phyloP scores from a whole-genome alignment of 2,888 invertebrate genomes.

The Eucera pruinosa region DNA sequence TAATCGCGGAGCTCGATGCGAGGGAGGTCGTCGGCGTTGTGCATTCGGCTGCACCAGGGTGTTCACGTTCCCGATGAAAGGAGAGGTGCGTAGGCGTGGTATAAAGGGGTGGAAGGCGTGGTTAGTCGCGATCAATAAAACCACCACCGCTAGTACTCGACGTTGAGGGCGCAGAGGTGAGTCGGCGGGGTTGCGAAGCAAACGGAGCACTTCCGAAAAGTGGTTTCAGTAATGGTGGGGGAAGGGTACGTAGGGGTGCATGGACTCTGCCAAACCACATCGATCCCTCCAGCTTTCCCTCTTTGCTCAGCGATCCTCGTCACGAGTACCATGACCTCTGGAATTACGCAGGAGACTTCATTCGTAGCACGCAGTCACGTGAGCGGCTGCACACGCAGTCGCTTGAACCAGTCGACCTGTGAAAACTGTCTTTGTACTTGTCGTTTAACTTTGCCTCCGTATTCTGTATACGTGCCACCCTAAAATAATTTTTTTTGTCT shows the following conservation, averaged over 20 bases:
- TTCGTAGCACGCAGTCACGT: constrained; percentile 73
- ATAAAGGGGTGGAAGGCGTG: constrained; percentile 79
- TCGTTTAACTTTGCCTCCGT: not conserved
- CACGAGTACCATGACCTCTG: constrained; percentile 60
- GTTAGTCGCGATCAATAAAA: constrained; percentile 81
- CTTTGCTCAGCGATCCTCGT: constrained; percentile 38
- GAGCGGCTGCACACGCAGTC: constrained; percentile 51
- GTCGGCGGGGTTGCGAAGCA: constrained; percentile 46
- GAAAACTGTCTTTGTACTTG: constrained; percentile 14
- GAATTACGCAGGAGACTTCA: constrained; percentile 76
- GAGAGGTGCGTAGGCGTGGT: constrained; percentile 75
- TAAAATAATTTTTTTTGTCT: not conserved
- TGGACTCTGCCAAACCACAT: constrained; percentile 76
- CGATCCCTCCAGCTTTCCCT: constrained; percentile 68
- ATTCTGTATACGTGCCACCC: no score
- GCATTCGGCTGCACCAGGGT: constrained; percentile 56
- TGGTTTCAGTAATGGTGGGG: constrained; percentile 39
- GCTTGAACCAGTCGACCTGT: constrained; percentile 4
- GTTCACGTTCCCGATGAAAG: constrained; percentile 31
- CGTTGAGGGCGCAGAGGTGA: constrained; percentile 42
- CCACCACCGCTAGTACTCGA: constrained; percentile 69
- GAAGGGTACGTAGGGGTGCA: constrained; percentile 62
- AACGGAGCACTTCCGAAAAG: constrained; percentile 71
- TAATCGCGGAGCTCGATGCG: constrained; percentile 39
- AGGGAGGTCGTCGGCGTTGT: constrained; percentile 38